Evolutionary conservation across 2,888 invertebrate genomes (phyloP).

Genomic region (Erebia ligea): DNA sequence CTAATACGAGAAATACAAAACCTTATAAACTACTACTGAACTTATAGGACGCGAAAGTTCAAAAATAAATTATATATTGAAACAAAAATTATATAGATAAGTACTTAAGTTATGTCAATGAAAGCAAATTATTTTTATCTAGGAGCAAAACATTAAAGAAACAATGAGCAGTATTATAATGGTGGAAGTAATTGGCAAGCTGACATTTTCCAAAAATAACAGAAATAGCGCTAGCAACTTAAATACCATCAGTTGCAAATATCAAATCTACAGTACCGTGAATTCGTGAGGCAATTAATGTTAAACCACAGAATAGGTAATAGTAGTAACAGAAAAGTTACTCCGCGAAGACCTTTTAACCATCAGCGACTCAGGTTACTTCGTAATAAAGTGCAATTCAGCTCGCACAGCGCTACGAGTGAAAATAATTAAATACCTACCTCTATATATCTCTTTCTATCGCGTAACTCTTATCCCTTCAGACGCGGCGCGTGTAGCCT

Average conservation of each 20-base stretch:
- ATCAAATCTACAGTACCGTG: conserved; percentile 35
- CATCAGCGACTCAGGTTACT: too few species aligned
- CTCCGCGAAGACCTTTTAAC: too few species aligned
- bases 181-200: conserved; percentile 40
- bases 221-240: conserved; percentile 33
- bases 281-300: conserved; percentile 28
- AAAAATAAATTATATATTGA: too few species aligned
- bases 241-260: conserved; percentile 40
- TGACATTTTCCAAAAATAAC: conserved; percentile 41
- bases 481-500: too few species aligned
- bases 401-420: too few species aligned
- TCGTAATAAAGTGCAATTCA: too few species aligned
- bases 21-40: not conserved
- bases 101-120: not conserved
- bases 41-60: not conserved
- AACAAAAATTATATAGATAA: too few species aligned
- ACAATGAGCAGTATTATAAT: not conserved
- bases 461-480: too few species aligned
- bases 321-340: too few species aligned
- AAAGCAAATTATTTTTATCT: not conserved
- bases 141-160: conserved; percentile 27
- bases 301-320: conserved; percentile 3
- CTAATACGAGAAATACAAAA: too few species aligned
- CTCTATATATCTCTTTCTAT: too few species aligned
- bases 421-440: too few species aligned